A percentile compares a stretch with the other conserved stretches of the same genome.
These are phyloP conservation scores for Melanocharis versteri DNA, from an alignment of 2,113 vertebrate species.

Conservation along the genomic window DNA sequence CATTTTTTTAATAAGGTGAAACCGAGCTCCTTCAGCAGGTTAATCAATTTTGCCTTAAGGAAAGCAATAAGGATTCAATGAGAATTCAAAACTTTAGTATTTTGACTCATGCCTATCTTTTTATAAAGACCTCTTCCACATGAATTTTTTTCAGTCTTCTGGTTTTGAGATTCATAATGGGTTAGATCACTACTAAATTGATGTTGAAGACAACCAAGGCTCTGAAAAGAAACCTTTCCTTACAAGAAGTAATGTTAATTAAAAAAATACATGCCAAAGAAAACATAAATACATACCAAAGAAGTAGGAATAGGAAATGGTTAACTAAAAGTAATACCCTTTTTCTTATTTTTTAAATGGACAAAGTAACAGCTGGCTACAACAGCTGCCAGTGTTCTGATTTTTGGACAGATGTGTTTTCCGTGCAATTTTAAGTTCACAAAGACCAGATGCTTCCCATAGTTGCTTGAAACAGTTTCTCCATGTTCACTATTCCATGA, in stretches of 20 bases:
- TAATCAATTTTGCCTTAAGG: background rate
- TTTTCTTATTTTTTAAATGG: background rate
- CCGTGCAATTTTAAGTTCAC: background rate
- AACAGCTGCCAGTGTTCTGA: background rate
- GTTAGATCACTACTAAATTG: background rate
- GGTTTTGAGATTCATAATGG: background rate
- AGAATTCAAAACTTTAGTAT: background rate
- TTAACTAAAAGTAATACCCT: background rate
- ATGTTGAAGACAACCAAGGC: background rate
- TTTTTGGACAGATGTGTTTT: slow-evolving; percentile 18
- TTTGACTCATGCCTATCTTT: background rate
- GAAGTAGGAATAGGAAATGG: background rate
- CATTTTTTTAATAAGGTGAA: background rate
- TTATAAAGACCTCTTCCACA: background rate
- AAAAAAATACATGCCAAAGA: background rate
- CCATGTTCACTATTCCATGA: background rate
- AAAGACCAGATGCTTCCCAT: background rate
- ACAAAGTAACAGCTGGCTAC: background rate
- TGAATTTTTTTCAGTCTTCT: background rate
- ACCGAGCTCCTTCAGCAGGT: background rate
- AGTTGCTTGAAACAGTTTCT: background rate
- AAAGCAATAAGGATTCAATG: background rate
- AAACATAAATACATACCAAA: background rate
- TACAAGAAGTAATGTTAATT: background rate
- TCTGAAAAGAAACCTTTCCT: background rate